phyloP scores from a whole-genome alignment of 2,113 vertebrate species.

The Thunnus maccoyii region DNA sequence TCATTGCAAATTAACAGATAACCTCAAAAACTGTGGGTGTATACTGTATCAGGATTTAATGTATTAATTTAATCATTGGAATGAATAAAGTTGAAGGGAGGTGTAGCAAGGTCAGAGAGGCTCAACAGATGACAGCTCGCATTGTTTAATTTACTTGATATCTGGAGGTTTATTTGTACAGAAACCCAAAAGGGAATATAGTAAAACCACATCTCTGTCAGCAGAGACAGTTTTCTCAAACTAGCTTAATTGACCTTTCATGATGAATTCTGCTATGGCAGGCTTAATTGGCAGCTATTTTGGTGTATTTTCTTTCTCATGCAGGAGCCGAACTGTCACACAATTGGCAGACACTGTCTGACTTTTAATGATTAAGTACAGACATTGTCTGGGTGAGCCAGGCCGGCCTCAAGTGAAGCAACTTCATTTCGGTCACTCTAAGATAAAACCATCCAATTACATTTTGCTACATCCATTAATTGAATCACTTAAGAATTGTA shows the following conservation, averaged over 20 bases:
- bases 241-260: conserved; percentile 73
- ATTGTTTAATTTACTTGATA: neutral
- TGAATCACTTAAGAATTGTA: conserved; percentile 51
- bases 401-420: conserved; percentile 38
- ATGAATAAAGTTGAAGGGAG: neutral
- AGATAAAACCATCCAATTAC: conserved; percentile 68
- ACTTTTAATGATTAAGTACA: conserved; percentile 69
- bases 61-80: neutral
- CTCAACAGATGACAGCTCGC: neutral
- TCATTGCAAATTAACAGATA: neutral
- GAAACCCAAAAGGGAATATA: conserved; percentile 11
- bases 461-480: conserved; percentile 58
- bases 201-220: conserved; percentile 16
- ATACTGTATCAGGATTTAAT: neutral
- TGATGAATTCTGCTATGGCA: conserved; percentile 63
- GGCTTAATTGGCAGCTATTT: conserved; percentile 70
- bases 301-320: conserved; percentile 34
- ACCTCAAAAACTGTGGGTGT: no score
- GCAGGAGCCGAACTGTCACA: conserved; percentile 36
- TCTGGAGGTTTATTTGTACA: neutral
- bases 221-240: conserved; percentile 34
- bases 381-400: conserved; percentile 9
- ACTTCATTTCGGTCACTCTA: conserved; percentile 45
- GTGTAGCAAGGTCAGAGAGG: neutral
- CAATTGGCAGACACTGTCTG: conserved; percentile 55